These are phyloP conservation scores for Apoda limacodes DNA, from an alignment of 2,888 invertebrate genomes.

Conservation along the genomic window DNA sequence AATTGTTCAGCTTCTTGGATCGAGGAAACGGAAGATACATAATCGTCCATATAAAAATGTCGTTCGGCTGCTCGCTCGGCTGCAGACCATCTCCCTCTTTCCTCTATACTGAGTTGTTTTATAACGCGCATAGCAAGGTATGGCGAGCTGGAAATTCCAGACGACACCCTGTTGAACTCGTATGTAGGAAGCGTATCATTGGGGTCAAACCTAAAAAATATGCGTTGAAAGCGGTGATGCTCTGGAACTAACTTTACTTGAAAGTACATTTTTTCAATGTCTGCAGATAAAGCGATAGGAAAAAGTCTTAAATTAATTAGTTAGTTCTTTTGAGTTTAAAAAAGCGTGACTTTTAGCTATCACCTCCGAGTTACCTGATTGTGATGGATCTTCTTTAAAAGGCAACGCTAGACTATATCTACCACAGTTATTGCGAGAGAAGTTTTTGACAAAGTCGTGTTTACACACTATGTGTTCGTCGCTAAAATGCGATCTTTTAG, in stretches of 20 bases:
- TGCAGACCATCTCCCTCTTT: constrained; percentile 2
- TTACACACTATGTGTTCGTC: too few relatives aligned
- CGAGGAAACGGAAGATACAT: constrained; percentile 5
- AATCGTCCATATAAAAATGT: constrained; percentile 9
- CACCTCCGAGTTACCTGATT: too few relatives aligned
- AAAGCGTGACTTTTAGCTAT: too few relatives aligned
- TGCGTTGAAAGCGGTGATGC: constrained; percentile 6
- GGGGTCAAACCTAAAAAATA: constrained; percentile 6
- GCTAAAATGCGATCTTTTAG: too few relatives aligned
- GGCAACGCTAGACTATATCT: too few relatives aligned
- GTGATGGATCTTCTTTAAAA: too few relatives aligned
- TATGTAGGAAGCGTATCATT: constrained; percentile 4
- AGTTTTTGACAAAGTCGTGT: too few relatives aligned
- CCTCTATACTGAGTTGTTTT: constrained; percentile 8
- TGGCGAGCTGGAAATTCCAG: constrained; percentile 8
- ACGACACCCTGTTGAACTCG: constrained; percentile 7
- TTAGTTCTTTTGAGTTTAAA: too few relatives aligned
- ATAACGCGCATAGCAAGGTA: constrained; percentile 15
- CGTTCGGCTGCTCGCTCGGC: constrained; percentile 2
- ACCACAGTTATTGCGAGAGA: too few relatives aligned
- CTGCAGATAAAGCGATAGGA: constrained; percentile 5
- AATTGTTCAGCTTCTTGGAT: constrained; percentile 3
- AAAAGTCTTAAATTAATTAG: too few relatives aligned
- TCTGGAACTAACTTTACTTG: constrained; percentile 5
- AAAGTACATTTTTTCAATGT: constrained; percentile 14